Evolutionary conservation across 2,113 vertebrate genomes (phyloP).

Genomic region (Columbina picui): DNA sequence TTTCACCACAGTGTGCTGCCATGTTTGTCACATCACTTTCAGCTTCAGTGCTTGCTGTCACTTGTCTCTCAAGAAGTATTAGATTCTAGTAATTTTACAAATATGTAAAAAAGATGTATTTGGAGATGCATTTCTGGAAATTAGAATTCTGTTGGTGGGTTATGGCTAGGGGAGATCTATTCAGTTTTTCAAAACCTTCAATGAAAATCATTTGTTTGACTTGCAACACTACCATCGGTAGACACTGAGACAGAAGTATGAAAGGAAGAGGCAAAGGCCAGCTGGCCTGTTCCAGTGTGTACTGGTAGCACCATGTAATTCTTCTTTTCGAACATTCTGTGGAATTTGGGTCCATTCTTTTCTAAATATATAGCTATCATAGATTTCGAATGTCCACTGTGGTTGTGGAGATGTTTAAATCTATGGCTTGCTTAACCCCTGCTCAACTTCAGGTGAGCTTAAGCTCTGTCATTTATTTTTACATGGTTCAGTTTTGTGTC

Average conservation of each 20-base stretch:
- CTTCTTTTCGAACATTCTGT: not conserved
- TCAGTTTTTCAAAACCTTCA: constrained; percentile 54
- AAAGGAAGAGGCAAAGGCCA: not conserved
- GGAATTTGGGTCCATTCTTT: not conserved
- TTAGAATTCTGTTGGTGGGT: constrained; percentile 47
- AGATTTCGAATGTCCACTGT: not conserved
- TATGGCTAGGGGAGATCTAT: constrained; percentile 47
- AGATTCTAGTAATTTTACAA: constrained; percentile 71
- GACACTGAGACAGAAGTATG: not conserved
- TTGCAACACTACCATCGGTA: not conserved
- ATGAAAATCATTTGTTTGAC: not conserved
- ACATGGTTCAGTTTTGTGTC: not conserved
- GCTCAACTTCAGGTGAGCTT: not conserved
- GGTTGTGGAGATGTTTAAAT: not conserved
- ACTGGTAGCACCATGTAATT: not conserved
- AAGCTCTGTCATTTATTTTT: not conserved
- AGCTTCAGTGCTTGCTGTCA: constrained; percentile 72
- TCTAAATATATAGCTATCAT: not conserved
- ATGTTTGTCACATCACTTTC: constrained; percentile 78
- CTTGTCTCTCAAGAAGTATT: constrained; percentile 77
- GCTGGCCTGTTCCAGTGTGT: not conserved
- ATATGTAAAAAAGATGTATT: constrained; percentile 31
- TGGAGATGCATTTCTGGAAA: constrained; percentile 48
- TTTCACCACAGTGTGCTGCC: constrained; percentile 70
- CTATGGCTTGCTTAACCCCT: not conserved